Conservation (phyloP, 2,113 vertebrate species). For the Platysternon megacephalum region DNA sequence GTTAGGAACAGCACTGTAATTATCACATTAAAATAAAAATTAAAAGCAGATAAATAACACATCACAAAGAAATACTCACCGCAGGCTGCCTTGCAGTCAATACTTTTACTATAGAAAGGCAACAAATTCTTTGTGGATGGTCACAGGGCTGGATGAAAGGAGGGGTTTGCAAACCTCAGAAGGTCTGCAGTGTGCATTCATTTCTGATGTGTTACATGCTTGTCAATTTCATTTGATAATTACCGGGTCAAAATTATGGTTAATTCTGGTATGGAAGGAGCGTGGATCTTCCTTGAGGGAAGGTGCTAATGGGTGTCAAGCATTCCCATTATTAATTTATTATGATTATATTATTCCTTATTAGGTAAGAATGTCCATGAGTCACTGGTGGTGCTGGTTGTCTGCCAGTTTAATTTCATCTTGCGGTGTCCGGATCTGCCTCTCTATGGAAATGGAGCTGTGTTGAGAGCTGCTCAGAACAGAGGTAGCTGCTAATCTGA, state of each 20-base stretch:
- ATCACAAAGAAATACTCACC: too few species aligned
- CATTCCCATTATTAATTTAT: not conserved
- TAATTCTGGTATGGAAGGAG: not conserved
- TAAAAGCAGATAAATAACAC: too few species aligned
- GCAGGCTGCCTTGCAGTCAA: too few species aligned
- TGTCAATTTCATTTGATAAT: not conserved
- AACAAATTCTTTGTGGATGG: too few species aligned
- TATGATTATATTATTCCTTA: not conserved
- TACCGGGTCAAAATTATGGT: not conserved
- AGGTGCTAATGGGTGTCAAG: not conserved
- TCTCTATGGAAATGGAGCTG: not conserved
- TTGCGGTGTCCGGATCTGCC: not conserved
- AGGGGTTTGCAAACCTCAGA: too few species aligned
- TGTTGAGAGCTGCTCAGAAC: too few species aligned
- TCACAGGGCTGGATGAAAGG: not conserved
- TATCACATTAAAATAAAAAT: too few species aligned
- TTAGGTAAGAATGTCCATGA: not conserved
- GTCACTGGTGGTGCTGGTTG: too few species aligned
- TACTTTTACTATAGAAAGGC: too few species aligned
- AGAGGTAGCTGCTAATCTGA: too few species aligned
- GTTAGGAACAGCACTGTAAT: too few species aligned
- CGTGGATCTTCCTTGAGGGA: not conserved
- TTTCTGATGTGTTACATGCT: not conserved
- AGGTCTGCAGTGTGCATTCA: not conserved
- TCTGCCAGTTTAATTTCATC: not conserved